phyloP scores from a whole-genome alignment of 2,113 vertebrate species.

The Cavia porcellus region DNA sequence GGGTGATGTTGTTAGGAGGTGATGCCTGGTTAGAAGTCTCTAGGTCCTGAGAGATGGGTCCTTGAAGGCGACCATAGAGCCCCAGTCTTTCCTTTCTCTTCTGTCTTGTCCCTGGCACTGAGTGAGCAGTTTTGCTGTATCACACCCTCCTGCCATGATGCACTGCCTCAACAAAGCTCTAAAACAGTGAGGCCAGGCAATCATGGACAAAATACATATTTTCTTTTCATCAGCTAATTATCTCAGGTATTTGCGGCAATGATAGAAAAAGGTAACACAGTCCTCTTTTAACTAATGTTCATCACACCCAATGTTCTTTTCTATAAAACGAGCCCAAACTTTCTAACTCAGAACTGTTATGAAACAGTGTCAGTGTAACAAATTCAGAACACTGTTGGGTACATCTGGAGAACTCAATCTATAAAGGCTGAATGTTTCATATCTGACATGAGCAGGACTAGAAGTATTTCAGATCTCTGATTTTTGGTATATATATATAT shows the following conservation, averaged over 20 bases:
- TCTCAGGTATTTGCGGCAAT: neutral
- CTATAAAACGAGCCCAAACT: neutral
- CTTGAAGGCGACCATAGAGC: neutral
- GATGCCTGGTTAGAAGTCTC: neutral
- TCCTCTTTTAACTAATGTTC: neutral
- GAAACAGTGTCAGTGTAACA: neutral
- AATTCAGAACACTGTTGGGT: too few species aligned
- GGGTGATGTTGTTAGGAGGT: neutral
- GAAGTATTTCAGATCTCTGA: neutral
- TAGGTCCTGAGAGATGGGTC: neutral
- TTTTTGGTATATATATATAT: neutral
- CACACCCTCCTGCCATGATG: neutral
- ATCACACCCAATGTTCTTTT: fast-evolving
- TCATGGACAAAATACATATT: neutral
- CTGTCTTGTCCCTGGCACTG: neutral
- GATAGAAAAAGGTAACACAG: neutral
- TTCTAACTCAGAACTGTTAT: neutral
- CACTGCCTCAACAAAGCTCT: neutral
- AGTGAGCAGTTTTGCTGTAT: neutral
- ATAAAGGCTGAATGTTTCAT: neutral
- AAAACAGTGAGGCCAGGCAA: neutral
- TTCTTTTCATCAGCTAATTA: neutral
- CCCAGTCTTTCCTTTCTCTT: too few species aligned
- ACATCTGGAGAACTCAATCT: neutral
- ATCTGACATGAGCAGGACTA: neutral